Conservation (phyloP, 1,140 invertebrate genomes). For the Babylonia areolata region DNA sequence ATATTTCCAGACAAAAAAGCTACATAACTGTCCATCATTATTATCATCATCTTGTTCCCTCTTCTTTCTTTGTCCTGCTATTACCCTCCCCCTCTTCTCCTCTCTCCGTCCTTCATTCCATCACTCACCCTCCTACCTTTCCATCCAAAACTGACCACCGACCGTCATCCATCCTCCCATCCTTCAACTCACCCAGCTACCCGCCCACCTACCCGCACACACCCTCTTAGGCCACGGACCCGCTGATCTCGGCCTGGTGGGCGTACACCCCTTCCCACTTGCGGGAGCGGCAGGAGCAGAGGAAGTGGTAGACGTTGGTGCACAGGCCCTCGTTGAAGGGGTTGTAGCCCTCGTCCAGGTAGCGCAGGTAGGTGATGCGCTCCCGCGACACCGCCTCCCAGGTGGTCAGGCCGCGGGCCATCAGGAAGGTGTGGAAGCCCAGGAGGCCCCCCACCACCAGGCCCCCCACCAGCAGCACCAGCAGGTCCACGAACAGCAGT, state of each 20-base stretch:
- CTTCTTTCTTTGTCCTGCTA: too few relatives aligned
- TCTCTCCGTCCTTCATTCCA: too few relatives aligned
- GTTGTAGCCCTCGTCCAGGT: conserved; percentile 70
- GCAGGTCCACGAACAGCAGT: conserved; percentile 65
- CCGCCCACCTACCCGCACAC: too few relatives aligned
- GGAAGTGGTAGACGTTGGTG: conserved; percentile 69
- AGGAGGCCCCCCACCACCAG: conserved; percentile 64
- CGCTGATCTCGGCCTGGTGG: conserved; percentile 20
- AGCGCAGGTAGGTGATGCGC: conserved; percentile 74
- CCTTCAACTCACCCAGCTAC: too few relatives aligned
- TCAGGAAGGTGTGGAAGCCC: conserved; percentile 73
- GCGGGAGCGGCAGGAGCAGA: conserved; percentile 58
- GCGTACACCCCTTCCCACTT: conserved; percentile 69
- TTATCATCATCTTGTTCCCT: too few relatives aligned
- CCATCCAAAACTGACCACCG: too few relatives aligned
- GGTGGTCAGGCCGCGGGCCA: conserved; percentile 69
- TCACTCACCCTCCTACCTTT: too few relatives aligned
- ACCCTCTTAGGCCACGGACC: conserved; percentile 31
- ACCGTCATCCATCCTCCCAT: too few relatives aligned
- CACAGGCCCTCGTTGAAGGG: conserved; percentile 73
- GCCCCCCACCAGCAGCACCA: conserved; percentile 64
- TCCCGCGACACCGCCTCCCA: conserved; percentile 73
- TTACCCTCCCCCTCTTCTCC: too few relatives aligned
- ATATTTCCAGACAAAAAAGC: too few relatives aligned
- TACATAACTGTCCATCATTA: too few relatives aligned